Percentiles rank a stretch among this genome's conserved stretches.
Conservation (phyloP, 1,140 invertebrate genomes). For the Aphelenchoides avenae region DNA sequence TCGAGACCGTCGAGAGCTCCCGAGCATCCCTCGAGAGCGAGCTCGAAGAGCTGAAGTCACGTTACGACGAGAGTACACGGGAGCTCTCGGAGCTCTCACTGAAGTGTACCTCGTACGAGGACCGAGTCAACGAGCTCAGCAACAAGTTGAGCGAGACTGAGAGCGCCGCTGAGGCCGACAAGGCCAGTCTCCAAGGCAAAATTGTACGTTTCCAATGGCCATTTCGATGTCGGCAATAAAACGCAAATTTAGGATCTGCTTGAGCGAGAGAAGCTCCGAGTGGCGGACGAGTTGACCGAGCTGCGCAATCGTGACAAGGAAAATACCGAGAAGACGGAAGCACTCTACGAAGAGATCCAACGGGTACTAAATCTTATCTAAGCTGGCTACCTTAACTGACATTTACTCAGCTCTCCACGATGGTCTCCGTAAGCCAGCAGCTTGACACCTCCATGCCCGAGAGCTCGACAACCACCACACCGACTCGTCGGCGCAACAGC, state of each 20-base stretch:
- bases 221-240: background rate
- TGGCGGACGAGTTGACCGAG: conserved; percentile 14
- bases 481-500: conserved; percentile 2
- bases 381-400: background rate
- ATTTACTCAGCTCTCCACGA: conserved; percentile 1
- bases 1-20: no score
- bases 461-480: no score
- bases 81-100: conserved; percentile 2
- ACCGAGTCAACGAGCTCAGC: conserved; percentile 7
- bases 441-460: conserved; percentile 3
- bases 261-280: conserved; percentile 25
- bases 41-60: conserved; percentile 1
- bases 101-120: conserved; percentile 7
- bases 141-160: conserved; percentile 8
- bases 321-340: conserved; percentile 10
- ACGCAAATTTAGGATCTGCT: conserved; percentile 11
- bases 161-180: background rate
- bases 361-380: conserved; percentile 13
- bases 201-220: conserved; percentile 1
- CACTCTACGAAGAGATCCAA: conserved; percentile 29
- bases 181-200: conserved; percentile 11
- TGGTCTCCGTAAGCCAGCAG: background rate
- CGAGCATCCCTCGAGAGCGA: background rate
- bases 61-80: conserved; percentile 4
- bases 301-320: conserved; percentile 22